A percentile compares a stretch with the other conserved stretches of the same genome.
phyloP scores from a whole-genome alignment of 2,888 invertebrate species.

The Blomia tropicalis region DNA sequence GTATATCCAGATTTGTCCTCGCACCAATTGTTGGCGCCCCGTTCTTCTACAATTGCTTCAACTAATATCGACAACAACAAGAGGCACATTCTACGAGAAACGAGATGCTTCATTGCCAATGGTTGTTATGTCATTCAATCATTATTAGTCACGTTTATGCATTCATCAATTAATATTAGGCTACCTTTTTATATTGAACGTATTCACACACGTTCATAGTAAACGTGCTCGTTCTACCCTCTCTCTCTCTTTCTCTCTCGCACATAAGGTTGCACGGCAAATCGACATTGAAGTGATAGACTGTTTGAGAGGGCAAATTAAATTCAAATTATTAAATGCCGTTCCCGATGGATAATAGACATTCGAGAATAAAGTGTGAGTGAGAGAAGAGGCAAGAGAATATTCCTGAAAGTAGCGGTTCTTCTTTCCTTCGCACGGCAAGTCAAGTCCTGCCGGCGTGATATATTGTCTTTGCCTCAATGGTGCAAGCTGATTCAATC shows the following conservation, averaged over 20 bases:
- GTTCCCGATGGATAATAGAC: slow-evolving; percentile 12
- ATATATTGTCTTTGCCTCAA: slow-evolving; percentile 2
- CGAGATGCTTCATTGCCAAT: neutral
- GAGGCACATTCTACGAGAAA: too few relatives aligned
- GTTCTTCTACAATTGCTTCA: too few relatives aligned
- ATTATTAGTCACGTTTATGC: neutral
- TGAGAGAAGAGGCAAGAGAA: neutral
- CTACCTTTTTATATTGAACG: neutral
- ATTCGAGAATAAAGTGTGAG: neutral
- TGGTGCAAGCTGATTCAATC: slow-evolving; percentile 12
- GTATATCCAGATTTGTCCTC: neutral
- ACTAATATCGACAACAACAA: too few relatives aligned
- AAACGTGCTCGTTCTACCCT: too few relatives aligned
- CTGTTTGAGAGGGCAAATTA: slow-evolving; percentile 11
- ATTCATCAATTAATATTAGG: slow-evolving; percentile 8
- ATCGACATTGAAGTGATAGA: slow-evolving; percentile 4
- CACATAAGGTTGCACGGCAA: too few relatives aligned
- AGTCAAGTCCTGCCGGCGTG: too few relatives aligned
- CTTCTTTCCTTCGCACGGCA: too few relatives aligned
- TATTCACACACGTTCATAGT: too few relatives aligned
- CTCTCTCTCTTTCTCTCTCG: too few relatives aligned
- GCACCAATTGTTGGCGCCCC: too few relatives aligned
- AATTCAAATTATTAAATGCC: slow-evolving; percentile 12
- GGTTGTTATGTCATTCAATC: slow-evolving; percentile 8
- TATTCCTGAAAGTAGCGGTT: too few relatives aligned